A percentile compares a stretch with the other conserved stretches of the same genome.
phyloP scores from a whole-genome alignment of 2,888 invertebrate species.

The Melipona beecheii region DNA sequence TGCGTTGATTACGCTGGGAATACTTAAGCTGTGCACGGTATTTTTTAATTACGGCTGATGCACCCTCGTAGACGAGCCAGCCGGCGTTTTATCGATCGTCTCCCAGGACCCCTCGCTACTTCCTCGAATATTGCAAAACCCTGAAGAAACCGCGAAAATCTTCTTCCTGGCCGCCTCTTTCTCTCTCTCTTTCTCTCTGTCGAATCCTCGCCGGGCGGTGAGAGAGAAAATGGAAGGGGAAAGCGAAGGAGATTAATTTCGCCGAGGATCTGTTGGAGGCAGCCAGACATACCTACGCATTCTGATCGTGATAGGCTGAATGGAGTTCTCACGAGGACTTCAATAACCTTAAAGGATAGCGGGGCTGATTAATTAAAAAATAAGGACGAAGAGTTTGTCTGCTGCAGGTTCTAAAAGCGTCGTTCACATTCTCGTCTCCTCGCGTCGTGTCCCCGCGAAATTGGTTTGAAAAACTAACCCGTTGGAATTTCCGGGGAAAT shows the following conservation, averaged over 20 bases:
- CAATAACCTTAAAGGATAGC: constrained; percentile 13
- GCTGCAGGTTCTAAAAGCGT: background rate
- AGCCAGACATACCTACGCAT: constrained; percentile 31
- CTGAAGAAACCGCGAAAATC: constrained; percentile 54
- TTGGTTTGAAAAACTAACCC: background rate
- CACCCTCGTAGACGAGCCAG: constrained; percentile 60
- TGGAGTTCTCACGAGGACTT: constrained; percentile 1
- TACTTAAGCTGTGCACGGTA: constrained; percentile 78
- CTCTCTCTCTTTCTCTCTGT: background rate
- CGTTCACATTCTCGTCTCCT: background rate
- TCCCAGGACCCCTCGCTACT: constrained; percentile 1
- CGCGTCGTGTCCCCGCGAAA: background rate
- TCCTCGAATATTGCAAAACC: constrained; percentile 48
- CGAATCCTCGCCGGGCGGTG: background rate
- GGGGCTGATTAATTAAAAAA: constrained; percentile 27
- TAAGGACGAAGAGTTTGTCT: background rate
- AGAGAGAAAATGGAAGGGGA: too few species aligned
- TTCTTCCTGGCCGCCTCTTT: constrained; percentile 32
- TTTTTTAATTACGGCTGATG: constrained; percentile 81
- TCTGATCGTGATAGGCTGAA: constrained; percentile 23
- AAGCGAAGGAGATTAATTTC: constrained; percentile 38
- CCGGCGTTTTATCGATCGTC: constrained; percentile 50
- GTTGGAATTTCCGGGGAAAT: background rate
- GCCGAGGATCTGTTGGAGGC: constrained; percentile 18
- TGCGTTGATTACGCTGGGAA: constrained; percentile 77